A percentile compares a stretch with the other conserved stretches of the same genome.
These are phyloP conservation scores for Antheraea assamensis DNA, from an alignment of 2,888 invertebrate species.

Conservation along the genomic window DNA sequence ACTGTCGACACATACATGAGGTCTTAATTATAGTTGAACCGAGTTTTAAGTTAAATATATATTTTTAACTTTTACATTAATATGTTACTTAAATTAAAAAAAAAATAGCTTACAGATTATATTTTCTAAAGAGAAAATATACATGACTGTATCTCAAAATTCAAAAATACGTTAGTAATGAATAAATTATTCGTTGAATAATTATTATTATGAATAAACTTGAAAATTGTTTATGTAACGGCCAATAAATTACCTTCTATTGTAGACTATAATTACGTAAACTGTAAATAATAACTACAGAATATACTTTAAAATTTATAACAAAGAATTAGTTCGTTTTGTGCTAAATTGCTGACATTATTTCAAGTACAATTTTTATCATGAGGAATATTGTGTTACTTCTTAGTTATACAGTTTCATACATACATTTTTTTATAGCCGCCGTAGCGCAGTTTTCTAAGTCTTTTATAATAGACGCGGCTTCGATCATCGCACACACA, in stretches of 20 bases:
- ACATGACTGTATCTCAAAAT: no score
- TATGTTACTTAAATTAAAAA: neutral
- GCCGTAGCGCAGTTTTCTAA: no score
- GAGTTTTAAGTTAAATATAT: neutral
- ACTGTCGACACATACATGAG: neutral
- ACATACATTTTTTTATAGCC: no score
- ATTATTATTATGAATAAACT: no score
- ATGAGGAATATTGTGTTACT: no score
- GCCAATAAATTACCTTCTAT: neutral
- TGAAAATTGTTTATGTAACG: neutral
- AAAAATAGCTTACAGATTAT: neutral
- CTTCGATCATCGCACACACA: no score
- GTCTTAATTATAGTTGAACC: neutral
- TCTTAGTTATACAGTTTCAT: no score
- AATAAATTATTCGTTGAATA: no score
- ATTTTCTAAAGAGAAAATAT: no score
- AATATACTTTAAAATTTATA: neutral
- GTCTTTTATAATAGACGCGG: no score
- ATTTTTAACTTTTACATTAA: neutral
- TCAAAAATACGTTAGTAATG: no score
- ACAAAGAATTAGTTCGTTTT: neutral
- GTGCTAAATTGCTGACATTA: neutral
- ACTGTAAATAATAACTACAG: neutral
- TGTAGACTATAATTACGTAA: neutral
- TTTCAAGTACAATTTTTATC: no score